Base-by-base conservation (phyloP, 2,888 invertebrate species). In the Ametastegia equiseti region DNA sequence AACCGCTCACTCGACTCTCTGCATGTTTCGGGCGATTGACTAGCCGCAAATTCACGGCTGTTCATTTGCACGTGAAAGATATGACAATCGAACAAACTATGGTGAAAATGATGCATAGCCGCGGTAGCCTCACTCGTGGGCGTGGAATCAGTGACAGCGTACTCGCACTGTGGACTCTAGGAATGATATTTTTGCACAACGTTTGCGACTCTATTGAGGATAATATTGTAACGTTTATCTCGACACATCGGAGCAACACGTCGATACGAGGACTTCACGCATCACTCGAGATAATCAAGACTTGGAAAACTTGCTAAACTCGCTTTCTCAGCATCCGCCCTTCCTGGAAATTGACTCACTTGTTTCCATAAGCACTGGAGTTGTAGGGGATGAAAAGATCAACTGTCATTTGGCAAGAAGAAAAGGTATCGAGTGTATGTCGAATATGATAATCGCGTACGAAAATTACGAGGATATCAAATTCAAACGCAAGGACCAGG, bases 61-160 rank as follows among this genome's bases (percentile, higher is more conserved):
- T n/a, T n/a, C n/a, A n/a, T n/a, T n/a, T n/a, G n/a, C n/a, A n/a
- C n/a, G n/a, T n/a, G n/a, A n/a, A n/a, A n/a, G n/a, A n/a, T n/a
- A n/a, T n/a, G n/a, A n/a, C n/a, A n/a, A 54, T 54, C 54, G 54
- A 54, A 19, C 54, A 15, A 54, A 54, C 54, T 54, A 13, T 84
- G 5, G 90, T 90, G 39, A 33, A 85, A 54, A 71, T 80, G 13
- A 87, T 88, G 84, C 86, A 90, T 81, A 81, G 15, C 36, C 7
- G 1, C 60, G 73, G 81, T 9, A 69, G 69, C 69, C 69, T 69
- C 39, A 30, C 39, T 36, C 69, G 69, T 69, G 36, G 69, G 7
- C 39, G 36, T 33, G 33, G 69, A 69, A 69, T 69, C 69, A 36
- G 36, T 65, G 65, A 65, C 6, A 65, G 9, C 39, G 65, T 39